Conservation (phyloP, 2,888 invertebrate genomes). For the Nipponacmea schrenckii region DNA sequence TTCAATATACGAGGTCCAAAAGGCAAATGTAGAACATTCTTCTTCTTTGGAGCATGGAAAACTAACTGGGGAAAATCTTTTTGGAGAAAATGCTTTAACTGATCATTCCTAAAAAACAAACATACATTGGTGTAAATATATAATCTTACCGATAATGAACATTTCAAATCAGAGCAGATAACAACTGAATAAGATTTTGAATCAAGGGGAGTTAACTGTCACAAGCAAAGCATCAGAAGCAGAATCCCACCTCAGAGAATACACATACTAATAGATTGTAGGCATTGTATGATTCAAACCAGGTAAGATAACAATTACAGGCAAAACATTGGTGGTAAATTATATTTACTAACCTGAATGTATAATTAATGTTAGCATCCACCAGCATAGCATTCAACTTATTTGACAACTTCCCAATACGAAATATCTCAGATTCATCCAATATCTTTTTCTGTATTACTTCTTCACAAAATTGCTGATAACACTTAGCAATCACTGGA, state of each 20-base stretch:
- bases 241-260: too few species aligned
- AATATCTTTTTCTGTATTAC: neutral
- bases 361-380: neutral
- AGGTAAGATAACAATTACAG: too few species aligned
- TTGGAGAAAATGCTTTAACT: neutral
- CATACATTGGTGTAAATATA: neutral
- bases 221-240: too few species aligned
- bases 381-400: neutral
- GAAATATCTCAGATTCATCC: neutral
- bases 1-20: constrained; percentile 21
- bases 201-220: too few species aligned
- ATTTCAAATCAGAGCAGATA: neutral
- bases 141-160: neutral
- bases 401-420: neutral
- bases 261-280: too few species aligned
- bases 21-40: constrained; percentile 16
- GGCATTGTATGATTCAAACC: too few species aligned
- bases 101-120: neutral
- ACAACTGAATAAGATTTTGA: too few species aligned
- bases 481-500: too few species aligned
- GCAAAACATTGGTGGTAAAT: too few species aligned
- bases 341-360: neutral
- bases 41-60: constrained; percentile 1
- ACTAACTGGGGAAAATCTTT: neutral
- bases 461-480: neutral